Conservation (phyloP, 2,113 vertebrate genomes). For the Callipepla squamata region DNA sequence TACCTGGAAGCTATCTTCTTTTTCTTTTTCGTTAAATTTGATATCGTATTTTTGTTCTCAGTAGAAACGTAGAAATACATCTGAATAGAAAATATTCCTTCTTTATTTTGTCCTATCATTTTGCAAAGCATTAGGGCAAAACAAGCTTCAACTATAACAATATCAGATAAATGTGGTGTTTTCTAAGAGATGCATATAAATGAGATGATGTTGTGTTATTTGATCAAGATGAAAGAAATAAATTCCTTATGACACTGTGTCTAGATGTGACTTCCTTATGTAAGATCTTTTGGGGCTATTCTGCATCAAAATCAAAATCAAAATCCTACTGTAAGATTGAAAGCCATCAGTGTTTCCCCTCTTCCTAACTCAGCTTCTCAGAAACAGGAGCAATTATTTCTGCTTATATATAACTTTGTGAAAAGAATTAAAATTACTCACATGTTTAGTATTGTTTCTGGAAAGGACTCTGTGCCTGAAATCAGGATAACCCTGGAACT, state of each 20-base stretch:
- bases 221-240: not conserved
- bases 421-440: not conserved
- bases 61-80: not conserved
- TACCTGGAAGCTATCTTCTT: not conserved
- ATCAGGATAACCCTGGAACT: not conserved
- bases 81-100: not conserved
- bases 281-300: not conserved
- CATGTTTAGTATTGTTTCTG: not conserved
- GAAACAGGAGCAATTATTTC: not conserved
- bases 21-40: not conserved
- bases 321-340: not conserved
- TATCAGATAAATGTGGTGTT: not conserved
- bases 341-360: not conserved
- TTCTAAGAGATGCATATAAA: not conserved
- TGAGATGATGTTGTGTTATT: not conserved
- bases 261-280: not conserved
- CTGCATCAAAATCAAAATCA: not conserved
- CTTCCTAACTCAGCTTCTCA: not conserved
- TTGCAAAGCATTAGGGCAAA: not conserved
- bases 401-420: not conserved
- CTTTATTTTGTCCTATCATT: not conserved
- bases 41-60: not conserved
- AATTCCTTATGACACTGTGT: not conserved
- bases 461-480: not conserved
- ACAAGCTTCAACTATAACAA: not conserved